Base-by-base conservation (phyloP, 2,888 invertebrate genomes). In the Pyrgus malvae region DNA sequence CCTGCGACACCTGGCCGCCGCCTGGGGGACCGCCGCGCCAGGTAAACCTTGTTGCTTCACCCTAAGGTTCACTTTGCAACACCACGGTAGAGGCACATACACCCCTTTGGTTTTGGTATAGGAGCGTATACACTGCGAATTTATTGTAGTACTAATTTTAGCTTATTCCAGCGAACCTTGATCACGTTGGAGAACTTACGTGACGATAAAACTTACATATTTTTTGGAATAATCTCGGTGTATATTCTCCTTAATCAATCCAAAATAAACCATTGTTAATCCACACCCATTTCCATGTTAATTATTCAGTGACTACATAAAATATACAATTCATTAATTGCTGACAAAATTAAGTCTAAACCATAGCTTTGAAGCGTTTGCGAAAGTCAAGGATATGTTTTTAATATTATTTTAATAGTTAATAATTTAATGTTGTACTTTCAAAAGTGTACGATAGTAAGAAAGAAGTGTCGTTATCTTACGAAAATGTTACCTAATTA, bases 1-100 rank as follows among this genome's bases (percentile, higher is more conserved):
- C 75, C 83, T 91, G 78, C 86, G 90, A 27, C 74, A 70, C 51
- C 80, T 79, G 64, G 83, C 89, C 67, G 74, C 80, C 58, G 74
- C 67, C 62, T 83, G 87, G 82, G 83, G 75, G 60, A 72, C 75
- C 59, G 58, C 66, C 50, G 7, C 51, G 41, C 27, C 74, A 83
- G 83, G 81, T 83, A 81, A 70, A 50, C 14, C 12, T 29, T 29
- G 21, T 45, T 29, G 40, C 48, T 48, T 48, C 37, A 48, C 46
- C 25, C 8, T 35, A 37, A 25, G 23, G 48, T 29, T 48, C 48
- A 17, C 12, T 25, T 25, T 48, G 25, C 16, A 37, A 25, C 38
- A 21, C 12, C 48, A 38, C 48, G 9, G 27, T 29, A 35, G 46
- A 12, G 46, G 46, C 23, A 35, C 35, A 45, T 11, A 42, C 19